A percentile compares a stretch with the other conserved stretches of the same genome.
Evolutionary conservation across 2,797 vertebrate species (phyloP).

Genomic region (Betta splendens): DNA sequence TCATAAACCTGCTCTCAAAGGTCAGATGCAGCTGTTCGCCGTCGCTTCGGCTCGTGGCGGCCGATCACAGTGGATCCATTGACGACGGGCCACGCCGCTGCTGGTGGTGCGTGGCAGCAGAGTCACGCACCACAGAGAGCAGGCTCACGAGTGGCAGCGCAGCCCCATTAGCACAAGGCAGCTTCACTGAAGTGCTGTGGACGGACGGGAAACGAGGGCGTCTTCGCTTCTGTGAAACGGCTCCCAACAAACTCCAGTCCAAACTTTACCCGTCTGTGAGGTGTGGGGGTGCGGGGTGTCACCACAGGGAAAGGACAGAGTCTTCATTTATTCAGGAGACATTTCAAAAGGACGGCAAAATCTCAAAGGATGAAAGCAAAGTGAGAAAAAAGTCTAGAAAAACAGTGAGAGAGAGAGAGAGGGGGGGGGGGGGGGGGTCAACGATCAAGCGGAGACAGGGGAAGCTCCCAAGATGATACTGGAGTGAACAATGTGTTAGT

Average conservation of each 20-base stretch:
- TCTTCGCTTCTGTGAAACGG: background rate
- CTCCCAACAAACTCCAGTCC: no score
- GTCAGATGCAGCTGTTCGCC: conserved; percentile 20
- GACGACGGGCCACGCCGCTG: background rate
- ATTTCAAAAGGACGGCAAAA: no score
- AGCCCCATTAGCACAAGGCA: background rate
- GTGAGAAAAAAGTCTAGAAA: conserved; percentile 26
- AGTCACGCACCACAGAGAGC: background rate
- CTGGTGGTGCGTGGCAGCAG: background rate
- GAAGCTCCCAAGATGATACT: conserved; percentile 20
- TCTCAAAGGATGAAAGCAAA: conserved; percentile 18
- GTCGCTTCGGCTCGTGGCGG: background rate
- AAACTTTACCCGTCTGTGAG: background rate
- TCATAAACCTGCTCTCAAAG: conserved; percentile 7
- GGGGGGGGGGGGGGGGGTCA: conserved; percentile 1
- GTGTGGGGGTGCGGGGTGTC: conserved; percentile 7
- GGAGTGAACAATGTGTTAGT: conserved; percentile 18
- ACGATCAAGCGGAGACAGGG: conserved; percentile 1
- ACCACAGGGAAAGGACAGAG: background rate
- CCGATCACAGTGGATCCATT: background rate
- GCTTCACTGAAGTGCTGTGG: background rate
- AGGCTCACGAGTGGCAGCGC: conserved; percentile 11
- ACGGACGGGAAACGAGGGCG: background rate
- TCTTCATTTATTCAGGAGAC: conserved; percentile 6
- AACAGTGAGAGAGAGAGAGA: background rate